phyloP scores from a whole-genome alignment of 2,888 invertebrate species.

The Leptinotarsa tumamoca region DNA sequence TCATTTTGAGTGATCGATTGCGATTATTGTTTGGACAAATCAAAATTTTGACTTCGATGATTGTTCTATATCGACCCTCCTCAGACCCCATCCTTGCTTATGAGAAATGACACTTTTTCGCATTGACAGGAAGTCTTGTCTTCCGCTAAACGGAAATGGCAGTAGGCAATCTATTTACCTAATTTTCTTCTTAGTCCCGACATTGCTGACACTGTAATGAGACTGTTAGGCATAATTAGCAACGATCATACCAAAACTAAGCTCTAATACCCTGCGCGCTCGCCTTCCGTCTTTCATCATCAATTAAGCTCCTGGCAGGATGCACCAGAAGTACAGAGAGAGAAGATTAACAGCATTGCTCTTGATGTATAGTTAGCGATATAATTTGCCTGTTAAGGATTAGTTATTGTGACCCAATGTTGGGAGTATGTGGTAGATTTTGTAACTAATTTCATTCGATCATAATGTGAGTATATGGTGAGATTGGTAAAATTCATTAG shows the following conservation, averaged over 20 bases:
- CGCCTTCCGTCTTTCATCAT: background rate
- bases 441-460: too few relatives aligned
- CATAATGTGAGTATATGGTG: too few relatives aligned
- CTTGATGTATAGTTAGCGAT: too few relatives aligned
- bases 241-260: slow-evolving; percentile 12
- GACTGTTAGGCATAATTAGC: slow-evolving; percentile 15
- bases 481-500: too few relatives aligned
- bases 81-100: background rate
- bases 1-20: too few relatives aligned
- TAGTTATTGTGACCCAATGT: too few relatives aligned
- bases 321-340: background rate
- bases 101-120: background rate
- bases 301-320: background rate
- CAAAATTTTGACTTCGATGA: too few relatives aligned
- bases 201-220: slow-evolving; percentile 1
- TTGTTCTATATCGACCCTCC: too few relatives aligned
- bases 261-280: background rate
- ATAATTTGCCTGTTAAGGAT: too few relatives aligned
- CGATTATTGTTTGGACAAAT: too few relatives aligned
- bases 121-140: background rate
- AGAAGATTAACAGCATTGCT: too few relatives aligned
- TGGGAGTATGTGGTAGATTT: too few relatives aligned
- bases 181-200: background rate
- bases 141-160: background rate
- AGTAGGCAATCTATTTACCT: slow-evolving; percentile 2